Evolutionary conservation across 2,113 vertebrate species (phyloP).

Genomic region (Miniopterus natalensis): DNA sequence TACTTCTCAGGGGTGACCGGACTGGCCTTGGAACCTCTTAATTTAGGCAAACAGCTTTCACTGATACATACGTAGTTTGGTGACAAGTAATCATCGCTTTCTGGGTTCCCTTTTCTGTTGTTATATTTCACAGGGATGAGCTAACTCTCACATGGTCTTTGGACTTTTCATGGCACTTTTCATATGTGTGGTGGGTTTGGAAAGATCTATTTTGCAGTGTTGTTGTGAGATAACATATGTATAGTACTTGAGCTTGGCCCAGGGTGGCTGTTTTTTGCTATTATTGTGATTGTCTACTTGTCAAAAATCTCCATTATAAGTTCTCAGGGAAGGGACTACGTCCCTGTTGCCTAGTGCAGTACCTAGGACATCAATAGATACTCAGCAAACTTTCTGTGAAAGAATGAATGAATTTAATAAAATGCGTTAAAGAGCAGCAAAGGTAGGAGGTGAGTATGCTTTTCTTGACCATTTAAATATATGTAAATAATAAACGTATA

Average conservation of each 20-base stretch:
- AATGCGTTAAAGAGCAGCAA: constrained; percentile 36
- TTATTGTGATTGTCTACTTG: neutral
- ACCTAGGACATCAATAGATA: neutral
- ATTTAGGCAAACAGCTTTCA: neutral
- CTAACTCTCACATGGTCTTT: neutral
- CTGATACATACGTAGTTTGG: neutral
- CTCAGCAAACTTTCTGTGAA: constrained; percentile 4
- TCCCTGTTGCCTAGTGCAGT: neutral
- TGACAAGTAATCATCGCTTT: neutral
- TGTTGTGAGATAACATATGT: neutral
- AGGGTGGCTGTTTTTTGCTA: constrained; percentile 5
- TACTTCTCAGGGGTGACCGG: neutral
- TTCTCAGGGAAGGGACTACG: neutral
- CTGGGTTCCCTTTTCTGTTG: neutral
- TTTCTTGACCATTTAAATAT: constrained; percentile 58
- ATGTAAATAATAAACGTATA: constrained; percentile 77
- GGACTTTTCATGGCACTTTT: constrained; percentile 11
- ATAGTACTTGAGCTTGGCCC: neutral
- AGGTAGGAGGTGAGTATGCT: constrained; percentile 30
- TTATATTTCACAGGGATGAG: neutral
- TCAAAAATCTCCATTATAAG: neutral
- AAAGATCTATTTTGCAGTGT: neutral
- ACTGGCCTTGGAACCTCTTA: neutral
- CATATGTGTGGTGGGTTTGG: neutral
- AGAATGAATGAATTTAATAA: constrained; percentile 43